Evolutionary conservation across 2,113 vertebrate genomes (phyloP).

Genomic region (Chaetodon auriga): DNA sequence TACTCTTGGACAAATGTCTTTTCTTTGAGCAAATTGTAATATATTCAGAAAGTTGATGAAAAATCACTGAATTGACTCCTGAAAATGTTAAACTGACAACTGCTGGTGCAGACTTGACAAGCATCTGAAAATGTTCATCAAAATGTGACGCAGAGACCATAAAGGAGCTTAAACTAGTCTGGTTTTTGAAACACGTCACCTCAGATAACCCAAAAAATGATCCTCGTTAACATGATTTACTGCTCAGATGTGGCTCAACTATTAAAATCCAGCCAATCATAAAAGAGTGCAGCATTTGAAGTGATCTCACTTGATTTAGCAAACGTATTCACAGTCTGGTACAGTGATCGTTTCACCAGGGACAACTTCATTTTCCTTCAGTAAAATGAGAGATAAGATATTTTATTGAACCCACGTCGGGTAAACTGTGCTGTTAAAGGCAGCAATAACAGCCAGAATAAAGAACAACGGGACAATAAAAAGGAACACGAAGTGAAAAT

Average conservation of each 20-base stretch:
- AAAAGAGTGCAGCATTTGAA: not conserved
- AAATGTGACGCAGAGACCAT: not conserved
- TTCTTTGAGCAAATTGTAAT: no score
- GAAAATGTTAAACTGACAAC: no score
- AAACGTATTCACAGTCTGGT: not conserved
- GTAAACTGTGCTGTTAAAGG: no score
- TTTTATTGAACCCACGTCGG: no score
- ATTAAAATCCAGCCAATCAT: not conserved
- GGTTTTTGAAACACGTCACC: not conserved
- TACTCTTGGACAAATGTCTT: not conserved
- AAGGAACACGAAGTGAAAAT: no score
- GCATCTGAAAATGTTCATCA: no score
- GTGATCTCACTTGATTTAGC: not conserved
- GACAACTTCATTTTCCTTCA: not conserved
- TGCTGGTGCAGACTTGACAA: no score
- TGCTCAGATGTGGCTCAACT: not conserved
- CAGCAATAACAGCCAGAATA: no score
- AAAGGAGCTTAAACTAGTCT: not conserved
- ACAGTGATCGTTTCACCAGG: not conserved
- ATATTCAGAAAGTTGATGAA: no score
- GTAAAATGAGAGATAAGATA: not conserved
- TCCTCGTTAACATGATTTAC: not conserved
- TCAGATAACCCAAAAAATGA: not conserved
- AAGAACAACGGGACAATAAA: no score
- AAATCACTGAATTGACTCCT: no score